These are phyloP conservation scores for Poecilus cupreus DNA, from an alignment of 2,888 invertebrate species.

Conservation along the genomic window DNA sequence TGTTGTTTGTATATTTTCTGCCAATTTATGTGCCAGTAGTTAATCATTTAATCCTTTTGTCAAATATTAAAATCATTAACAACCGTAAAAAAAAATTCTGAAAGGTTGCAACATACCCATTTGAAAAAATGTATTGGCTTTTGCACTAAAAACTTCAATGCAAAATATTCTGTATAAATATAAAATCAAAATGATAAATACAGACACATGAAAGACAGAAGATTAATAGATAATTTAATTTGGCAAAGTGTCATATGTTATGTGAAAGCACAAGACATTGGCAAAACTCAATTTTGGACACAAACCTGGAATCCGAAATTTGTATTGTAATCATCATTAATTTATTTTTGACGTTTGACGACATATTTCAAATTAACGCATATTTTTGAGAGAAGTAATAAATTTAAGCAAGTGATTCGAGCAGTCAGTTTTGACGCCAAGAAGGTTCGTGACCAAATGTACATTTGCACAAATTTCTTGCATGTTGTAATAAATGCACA, in stretches of 20 bases:
- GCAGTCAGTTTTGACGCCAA: background rate
- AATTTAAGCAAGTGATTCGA: background rate
- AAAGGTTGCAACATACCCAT: background rate
- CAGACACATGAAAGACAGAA: background rate
- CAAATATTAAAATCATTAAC: background rate
- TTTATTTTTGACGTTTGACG: slow-evolving; percentile 3
- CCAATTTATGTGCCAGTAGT: slow-evolving; percentile 45
- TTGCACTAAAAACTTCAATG: background rate
- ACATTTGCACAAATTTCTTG: background rate
- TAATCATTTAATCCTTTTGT: slow-evolving; percentile 51
- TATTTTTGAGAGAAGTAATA: background rate
- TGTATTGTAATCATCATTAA: slow-evolving; percentile 1
- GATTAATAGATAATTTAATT: slow-evolving; percentile 38
- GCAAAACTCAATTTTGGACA: slow-evolving; percentile 32
- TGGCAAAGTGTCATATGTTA: slow-evolving; percentile 7
- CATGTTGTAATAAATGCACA: background rate
- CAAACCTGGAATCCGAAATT: slow-evolving; percentile 11
- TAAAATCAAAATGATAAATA: slow-evolving; percentile 10
- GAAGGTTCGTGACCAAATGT: slow-evolving; percentile 4
- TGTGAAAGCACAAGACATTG: slow-evolving; percentile 15
- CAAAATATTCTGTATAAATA: background rate
- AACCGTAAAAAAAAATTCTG: background rate
- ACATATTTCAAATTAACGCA: slow-evolving; percentile 7
- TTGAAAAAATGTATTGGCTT: background rate
- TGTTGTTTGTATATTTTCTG: slow-evolving; percentile 47